phyloP scores from a whole-genome alignment of 2,113 vertebrate species.

The Oriolus oriolus region DNA sequence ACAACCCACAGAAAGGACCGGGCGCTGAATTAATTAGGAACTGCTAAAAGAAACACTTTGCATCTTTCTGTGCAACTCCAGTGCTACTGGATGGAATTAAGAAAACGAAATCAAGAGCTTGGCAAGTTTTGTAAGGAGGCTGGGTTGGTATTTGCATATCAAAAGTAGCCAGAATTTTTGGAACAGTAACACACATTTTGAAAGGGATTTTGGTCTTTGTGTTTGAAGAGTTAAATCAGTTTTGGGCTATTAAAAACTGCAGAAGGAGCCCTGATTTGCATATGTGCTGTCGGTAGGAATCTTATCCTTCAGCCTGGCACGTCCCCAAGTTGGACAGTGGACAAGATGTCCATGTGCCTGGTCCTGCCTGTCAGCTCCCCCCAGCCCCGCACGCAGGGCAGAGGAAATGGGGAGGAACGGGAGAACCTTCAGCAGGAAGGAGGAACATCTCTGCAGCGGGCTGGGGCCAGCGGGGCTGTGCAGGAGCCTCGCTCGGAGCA shows the following conservation, averaged over 20 bases:
- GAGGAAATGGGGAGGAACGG: neutral
- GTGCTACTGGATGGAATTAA: neutral
- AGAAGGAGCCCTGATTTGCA: conserved; percentile 39
- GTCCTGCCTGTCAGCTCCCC: neutral
- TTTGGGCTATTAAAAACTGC: conserved; percentile 4
- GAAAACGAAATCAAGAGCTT: conserved; percentile 22
- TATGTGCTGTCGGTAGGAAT: conserved; percentile 27
- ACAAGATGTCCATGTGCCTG: neutral
- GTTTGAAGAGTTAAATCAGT: conserved; percentile 39
- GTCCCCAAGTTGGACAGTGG: neutral
- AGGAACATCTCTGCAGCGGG: neutral
- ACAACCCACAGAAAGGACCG: neutral
- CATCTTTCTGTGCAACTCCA: neutral
- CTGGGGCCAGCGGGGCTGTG: fast-evolving
- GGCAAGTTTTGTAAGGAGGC: neutral
- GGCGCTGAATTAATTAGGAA: neutral
- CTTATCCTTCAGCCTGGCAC: neutral
- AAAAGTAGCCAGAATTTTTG: conserved; percentile 36
- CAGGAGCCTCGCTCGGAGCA: neutral
- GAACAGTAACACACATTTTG: neutral
- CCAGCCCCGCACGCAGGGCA: too few species aligned
- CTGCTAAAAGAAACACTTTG: neutral
- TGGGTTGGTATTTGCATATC: conserved; percentile 18
- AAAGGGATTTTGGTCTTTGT: neutral
- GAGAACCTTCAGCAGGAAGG: neutral